Percentiles rank a stretch among this genome's conserved stretches.
Conservation (phyloP, 2,888 invertebrate species). For the Yponomeuta evonymella region DNA sequence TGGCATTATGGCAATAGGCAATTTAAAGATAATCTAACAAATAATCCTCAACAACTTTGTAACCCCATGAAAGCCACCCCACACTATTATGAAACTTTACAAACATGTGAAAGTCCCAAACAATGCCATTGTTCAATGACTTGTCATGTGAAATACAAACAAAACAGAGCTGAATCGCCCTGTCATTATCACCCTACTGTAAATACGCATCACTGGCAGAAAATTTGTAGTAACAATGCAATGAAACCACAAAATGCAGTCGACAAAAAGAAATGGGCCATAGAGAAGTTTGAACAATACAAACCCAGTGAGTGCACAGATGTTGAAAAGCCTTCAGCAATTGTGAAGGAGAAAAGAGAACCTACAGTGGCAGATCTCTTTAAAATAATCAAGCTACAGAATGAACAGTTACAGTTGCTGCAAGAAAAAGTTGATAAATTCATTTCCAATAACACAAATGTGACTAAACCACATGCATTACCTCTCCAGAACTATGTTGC, state of each 20-base stretch:
- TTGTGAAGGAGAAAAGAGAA: constrained; percentile 60
- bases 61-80: neutral
- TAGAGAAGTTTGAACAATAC: constrained; percentile 53
- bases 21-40: neutral
- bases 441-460: constrained; percentile 38
- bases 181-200: neutral
- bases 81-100: neutral
- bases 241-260: constrained; percentile 39
- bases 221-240: neutral
- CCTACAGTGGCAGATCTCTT: constrained; percentile 77
- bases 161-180: neutral
- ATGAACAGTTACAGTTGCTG: constrained; percentile 78
- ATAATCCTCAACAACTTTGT: neutral
- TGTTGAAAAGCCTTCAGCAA: constrained; percentile 45
- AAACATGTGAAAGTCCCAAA: neutral
- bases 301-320: constrained; percentile 40
- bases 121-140: neutral
- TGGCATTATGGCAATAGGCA: constrained; percentile 44
- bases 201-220: neutral
- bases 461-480: constrained; percentile 30
- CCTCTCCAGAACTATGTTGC: constrained; percentile 40
- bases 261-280: constrained; percentile 54
- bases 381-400: constrained; percentile 80
- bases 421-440: constrained; percentile 80
- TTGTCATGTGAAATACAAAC: neutral